Conservation (phyloP, 2,797 vertebrate genomes). For the Saxicola maurus region DNA sequence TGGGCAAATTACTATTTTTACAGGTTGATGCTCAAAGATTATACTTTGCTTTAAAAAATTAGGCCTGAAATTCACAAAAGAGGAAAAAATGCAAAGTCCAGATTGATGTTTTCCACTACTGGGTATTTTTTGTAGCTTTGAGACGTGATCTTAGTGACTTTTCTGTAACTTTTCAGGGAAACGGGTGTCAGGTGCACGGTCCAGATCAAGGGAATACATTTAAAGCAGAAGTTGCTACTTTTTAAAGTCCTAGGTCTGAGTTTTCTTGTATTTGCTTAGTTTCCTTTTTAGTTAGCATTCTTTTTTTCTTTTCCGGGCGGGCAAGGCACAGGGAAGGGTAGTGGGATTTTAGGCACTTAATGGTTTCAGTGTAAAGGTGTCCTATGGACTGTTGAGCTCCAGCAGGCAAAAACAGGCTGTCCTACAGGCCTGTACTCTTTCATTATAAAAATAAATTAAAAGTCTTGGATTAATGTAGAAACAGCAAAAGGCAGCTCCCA, state of each 20-base stretch:
- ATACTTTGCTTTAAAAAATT: not conserved
- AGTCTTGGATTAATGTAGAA: not conserved
- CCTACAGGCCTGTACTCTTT: not conserved
- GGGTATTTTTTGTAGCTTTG: not conserved
- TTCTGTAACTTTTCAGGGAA: not conserved
- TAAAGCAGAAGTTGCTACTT: not conserved
- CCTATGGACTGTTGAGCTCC: not conserved
- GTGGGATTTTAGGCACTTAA: not conserved
- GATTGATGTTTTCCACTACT: not conserved
- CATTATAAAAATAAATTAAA: not conserved
- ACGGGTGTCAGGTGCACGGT: not conserved
- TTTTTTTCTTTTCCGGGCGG: not conserved
- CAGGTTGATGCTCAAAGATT: not conserved
- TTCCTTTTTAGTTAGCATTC: not conserved
- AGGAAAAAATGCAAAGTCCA: not conserved
- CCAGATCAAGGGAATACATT: not conserved
- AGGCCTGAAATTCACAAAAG: not conserved
- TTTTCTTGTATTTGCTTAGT: not conserved
- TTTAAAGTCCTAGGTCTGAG: not conserved
- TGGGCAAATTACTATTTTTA: not conserved
- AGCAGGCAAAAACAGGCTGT: not conserved
- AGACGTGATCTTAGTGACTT: not conserved
- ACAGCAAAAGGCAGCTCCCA: not conserved
- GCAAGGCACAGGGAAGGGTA: fast-evolving
- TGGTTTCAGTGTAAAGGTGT: not conserved